These are phyloP conservation scores for Gymnogyps californianus DNA, from an alignment of 2,113 vertebrate genomes.

Conservation along the genomic window DNA sequence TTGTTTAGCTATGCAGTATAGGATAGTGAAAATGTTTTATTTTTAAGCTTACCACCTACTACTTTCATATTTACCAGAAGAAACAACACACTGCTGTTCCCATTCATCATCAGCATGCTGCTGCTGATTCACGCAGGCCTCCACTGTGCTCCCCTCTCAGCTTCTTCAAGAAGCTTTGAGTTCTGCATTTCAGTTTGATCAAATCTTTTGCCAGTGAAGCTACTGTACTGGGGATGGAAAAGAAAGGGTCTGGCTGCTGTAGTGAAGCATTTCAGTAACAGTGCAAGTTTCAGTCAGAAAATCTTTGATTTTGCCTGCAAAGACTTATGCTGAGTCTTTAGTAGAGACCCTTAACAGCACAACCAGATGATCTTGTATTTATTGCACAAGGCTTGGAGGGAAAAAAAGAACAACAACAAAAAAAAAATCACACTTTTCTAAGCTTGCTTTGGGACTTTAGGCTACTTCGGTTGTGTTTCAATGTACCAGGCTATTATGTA, in stretches of 20 bases:
- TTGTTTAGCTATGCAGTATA: background rate
- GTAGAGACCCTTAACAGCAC: background rate
- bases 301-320: background rate
- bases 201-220: background rate
- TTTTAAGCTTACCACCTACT: background rate
- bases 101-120: background rate
- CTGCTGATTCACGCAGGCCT: background rate
- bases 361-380: background rate
- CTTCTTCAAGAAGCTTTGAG: background rate
- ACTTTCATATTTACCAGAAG: constrained; percentile 7
- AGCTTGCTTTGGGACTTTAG: background rate
- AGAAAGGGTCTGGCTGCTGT: background rate
- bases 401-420: background rate
- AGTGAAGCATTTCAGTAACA: background rate
- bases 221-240: background rate
- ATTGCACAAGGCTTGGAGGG: background rate
- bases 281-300: background rate
- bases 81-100: constrained; percentile 2
- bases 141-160: background rate
- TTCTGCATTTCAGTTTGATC: background rate
- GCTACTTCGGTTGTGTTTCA: background rate
- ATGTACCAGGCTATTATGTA: background rate
- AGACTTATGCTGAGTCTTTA: background rate
- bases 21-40: background rate
- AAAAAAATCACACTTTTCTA: background rate